Conservation (phyloP, 2,797 vertebrate genomes). For the Mionectes olivaceus region DNA sequence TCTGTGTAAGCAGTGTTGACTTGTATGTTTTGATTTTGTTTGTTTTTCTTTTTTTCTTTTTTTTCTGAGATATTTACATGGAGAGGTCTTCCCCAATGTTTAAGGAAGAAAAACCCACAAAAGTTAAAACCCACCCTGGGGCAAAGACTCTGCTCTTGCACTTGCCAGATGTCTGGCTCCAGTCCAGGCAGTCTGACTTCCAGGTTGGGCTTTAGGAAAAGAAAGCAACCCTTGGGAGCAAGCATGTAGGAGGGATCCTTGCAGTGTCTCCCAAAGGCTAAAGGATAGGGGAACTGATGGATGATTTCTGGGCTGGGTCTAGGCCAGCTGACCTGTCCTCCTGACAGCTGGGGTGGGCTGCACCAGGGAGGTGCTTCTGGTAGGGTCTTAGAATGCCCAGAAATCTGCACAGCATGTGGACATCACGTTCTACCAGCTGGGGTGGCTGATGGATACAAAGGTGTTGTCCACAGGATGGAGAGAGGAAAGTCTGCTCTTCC, state of each 20-base stretch:
- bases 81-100: background rate
- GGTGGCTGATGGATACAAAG: background rate
- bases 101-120: background rate
- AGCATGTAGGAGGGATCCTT: background rate
- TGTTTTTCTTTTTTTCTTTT: background rate
- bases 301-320: background rate
- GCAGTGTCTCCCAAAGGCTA: background rate
- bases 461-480: background rate
- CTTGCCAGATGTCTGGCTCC: background rate
- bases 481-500: background rate
- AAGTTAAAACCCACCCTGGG: background rate
- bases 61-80: background rate
- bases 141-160: background rate
- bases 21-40: too few species aligned
- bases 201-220: background rate
- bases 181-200: background rate
- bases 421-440: accelerated
- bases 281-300: accelerated
- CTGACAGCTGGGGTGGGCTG: background rate
- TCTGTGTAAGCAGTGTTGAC: background rate
- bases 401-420: background rate
- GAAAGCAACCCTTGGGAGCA: background rate
- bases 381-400: background rate
- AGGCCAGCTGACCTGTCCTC: background rate
- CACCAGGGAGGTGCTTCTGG: background rate